A percentile compares a stretch with the other conserved stretches of the same genome.
Evolutionary conservation across 2,113 vertebrate species (phyloP).

Genomic region (Lophius piscatorius): DNA sequence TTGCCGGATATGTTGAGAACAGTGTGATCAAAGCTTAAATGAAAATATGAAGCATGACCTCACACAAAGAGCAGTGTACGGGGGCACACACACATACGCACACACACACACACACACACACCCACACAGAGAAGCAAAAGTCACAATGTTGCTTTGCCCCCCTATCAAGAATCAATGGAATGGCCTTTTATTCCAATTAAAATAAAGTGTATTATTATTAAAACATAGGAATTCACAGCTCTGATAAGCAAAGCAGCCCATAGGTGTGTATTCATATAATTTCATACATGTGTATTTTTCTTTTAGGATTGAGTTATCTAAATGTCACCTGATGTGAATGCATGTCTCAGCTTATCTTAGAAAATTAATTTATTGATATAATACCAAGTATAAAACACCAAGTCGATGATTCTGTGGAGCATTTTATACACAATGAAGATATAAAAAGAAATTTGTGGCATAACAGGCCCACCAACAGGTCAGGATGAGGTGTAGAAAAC

Average conservation of each 20-base stretch:
- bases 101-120: slow-evolving; percentile 17
- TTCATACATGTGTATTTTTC: slow-evolving; percentile 31
- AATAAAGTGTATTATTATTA: slow-evolving; percentile 33
- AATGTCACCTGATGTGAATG: slow-evolving; percentile 62
- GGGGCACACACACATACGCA: slow-evolving; percentile 18
- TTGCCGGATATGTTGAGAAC: slow-evolving; percentile 50
- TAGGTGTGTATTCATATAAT: slow-evolving; percentile 46
- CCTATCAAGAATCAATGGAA: slow-evolving; percentile 60
- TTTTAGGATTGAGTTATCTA: slow-evolving; percentile 55
- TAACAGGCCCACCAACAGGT: no score
- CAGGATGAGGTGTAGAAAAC: slow-evolving; percentile 24
- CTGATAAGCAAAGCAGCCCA: slow-evolving; percentile 55
- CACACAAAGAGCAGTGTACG: slow-evolving; percentile 29
- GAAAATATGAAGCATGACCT: slow-evolving; percentile 60
- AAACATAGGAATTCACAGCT: slow-evolving; percentile 18
- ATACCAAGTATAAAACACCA: slow-evolving; percentile 6
- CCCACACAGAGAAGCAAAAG: slow-evolving; percentile 1
- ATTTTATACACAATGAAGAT: neutral
- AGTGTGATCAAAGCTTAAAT: slow-evolving; percentile 65
- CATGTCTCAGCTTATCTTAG: slow-evolving; percentile 38
- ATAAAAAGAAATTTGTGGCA: neutral
- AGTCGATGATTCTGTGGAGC: neutral
- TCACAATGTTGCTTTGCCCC: slow-evolving; percentile 1
- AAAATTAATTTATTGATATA: slow-evolving; percentile 59
- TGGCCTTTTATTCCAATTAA: slow-evolving; percentile 67